Evolutionary conservation across 2,888 invertebrate genomes (phyloP).

Genomic region (Dendrolimus houi): DNA sequence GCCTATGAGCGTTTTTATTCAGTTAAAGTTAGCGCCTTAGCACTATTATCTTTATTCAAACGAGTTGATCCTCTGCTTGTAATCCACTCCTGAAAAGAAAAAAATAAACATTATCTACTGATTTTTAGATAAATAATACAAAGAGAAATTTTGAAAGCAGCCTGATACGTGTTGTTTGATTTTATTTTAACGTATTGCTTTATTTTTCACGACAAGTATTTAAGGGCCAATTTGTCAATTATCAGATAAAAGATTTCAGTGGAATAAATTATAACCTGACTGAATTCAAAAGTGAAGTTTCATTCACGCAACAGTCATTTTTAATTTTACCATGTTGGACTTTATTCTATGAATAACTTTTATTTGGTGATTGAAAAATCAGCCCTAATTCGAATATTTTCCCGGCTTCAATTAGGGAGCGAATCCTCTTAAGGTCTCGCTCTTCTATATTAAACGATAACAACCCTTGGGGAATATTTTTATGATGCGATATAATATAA

Average conservation of each 20-base stretch:
- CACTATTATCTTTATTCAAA: constrained; percentile 53
- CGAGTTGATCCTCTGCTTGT: constrained; percentile 51
- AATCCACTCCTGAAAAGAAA: constrained; percentile 62
- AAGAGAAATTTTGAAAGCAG: constrained; percentile 24
- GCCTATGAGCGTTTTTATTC: background rate
- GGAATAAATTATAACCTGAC: too few species aligned
- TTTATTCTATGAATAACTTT: too few species aligned
- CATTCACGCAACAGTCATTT: too few species aligned
- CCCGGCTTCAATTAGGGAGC: constrained; percentile 34
- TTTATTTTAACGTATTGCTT: background rate
- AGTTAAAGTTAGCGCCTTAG: constrained; percentile 38
- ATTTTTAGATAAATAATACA: background rate
- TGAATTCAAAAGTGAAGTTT: too few species aligned
- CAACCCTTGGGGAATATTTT: constrained; percentile 22
- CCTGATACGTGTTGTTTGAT: constrained; percentile 17
- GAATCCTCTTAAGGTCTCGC: constrained; percentile 34
- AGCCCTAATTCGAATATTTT: constrained; percentile 10
- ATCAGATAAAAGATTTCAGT: too few species aligned
- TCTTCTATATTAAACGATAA: constrained; percentile 31
- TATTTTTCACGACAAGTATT: background rate
- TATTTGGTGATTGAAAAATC: too few species aligned
- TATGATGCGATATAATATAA: constrained; percentile 5
- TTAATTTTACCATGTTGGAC: too few species aligned
- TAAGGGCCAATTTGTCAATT: background rate
- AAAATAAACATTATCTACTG: constrained; percentile 20